Evolutionary conservation across 2,888 invertebrate genomes (phyloP).

Genomic region (Scelioninae gen. 1): DNA sequence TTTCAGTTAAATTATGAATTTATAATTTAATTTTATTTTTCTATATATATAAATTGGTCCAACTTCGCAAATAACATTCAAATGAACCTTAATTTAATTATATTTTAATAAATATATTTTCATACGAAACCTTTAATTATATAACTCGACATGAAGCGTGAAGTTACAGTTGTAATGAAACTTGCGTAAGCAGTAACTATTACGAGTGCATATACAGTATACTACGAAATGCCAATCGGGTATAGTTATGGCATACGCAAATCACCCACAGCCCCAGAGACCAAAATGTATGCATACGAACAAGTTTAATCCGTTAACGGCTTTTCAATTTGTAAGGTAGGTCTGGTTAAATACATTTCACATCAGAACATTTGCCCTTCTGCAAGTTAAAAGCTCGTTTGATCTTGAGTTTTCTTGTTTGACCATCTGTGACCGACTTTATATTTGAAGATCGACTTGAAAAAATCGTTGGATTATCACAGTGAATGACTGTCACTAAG

Average conservation of each 20-base stretch:
- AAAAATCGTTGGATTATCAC: conserved; percentile 3
- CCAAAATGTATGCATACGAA: conserved; percentile 24
- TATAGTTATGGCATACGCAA: conserved; percentile 27
- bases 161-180: conserved; percentile 17
- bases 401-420: conserved; percentile 38
- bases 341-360: conserved; percentile 40
- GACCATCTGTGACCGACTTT: conserved; percentile 22
- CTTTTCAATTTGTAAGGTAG: conserved; percentile 37
- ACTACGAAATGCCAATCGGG: conserved; percentile 20
- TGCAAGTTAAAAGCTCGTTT: conserved; percentile 34
- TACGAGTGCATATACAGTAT: conserved; percentile 2
- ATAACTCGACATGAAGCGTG: not conserved
- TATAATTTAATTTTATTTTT: no score
- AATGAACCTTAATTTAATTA: conserved; percentile 8
- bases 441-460: conserved; percentile 6
- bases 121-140: not conserved
- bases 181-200: conserved; percentile 33
- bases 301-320: conserved; percentile 39
- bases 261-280: conserved; percentile 18
- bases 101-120: conserved; percentile 20
- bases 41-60: no score
- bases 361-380: conserved; percentile 18
- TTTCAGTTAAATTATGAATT: no score
- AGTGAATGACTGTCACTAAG: conserved; percentile 5
- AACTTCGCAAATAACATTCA: no score